Conservation (phyloP, 1,140 invertebrate genomes). For the Pachyrhynchus sulphureomaculatus region DNA sequence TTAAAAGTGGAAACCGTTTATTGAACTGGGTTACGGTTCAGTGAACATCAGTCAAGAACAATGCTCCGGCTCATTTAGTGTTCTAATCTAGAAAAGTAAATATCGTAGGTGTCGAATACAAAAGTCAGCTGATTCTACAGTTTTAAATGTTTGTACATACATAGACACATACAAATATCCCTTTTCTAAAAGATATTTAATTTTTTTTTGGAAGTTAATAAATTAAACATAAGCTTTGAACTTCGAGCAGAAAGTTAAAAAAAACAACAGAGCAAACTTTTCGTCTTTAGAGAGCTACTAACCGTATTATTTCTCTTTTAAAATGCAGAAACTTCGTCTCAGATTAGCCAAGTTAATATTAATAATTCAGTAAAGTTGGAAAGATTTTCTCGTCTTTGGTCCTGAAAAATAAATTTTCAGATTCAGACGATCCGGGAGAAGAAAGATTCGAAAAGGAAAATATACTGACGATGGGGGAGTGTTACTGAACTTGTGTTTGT, state of each 20-base stretch:
- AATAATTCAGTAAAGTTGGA: constrained; percentile 23
- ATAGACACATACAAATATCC: no score
- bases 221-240: no score
- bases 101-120: no score
- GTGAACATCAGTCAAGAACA: no score
- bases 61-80: no score
- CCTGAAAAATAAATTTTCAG: constrained; percentile 20
- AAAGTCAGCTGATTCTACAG: no score
- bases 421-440: constrained; percentile 1
- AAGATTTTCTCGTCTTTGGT: constrained; percentile 24
- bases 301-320: constrained; percentile 21
- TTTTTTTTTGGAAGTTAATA: no score
- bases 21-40: no score
- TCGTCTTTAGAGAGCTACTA: constrained; percentile 19
- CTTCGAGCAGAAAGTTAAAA: neutral
- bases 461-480: constrained; percentile 14
- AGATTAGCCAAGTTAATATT: constrained; percentile 22
- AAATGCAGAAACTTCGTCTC: constrained; percentile 24
- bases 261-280: neutral
- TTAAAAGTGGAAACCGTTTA: no score
- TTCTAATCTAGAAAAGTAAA: no score
- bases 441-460: constrained; percentile 18
- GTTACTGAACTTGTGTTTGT: constrained; percentile 12
- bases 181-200: no score
- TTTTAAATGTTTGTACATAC: no score